A percentile compares a stretch with the other conserved stretches of the same genome.
These are phyloP conservation scores for Nomada fucata DNA, from an alignment of 2,888 invertebrate species.

Conservation along the genomic window DNA sequence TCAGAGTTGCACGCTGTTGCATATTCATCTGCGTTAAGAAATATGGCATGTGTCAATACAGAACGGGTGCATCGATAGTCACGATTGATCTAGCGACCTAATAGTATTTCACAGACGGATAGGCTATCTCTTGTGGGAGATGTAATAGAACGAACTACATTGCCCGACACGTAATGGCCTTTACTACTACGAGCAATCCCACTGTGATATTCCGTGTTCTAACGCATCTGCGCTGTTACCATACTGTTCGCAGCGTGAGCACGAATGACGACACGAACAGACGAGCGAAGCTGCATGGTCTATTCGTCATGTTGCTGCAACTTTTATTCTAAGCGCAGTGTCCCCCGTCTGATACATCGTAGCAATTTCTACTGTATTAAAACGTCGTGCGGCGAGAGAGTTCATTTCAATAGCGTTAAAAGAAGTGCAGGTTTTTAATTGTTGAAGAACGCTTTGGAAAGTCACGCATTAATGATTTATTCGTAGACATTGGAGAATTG, in stretches of 20 bases:
- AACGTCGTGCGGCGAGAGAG: not conserved
- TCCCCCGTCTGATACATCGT: not conserved
- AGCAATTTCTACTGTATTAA: not conserved
- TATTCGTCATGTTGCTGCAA: not conserved
- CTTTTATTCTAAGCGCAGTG: not conserved
- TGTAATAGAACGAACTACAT: slow-evolving; percentile 17
- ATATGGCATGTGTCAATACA: not conserved
- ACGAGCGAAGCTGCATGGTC: not conserved
- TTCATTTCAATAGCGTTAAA: not conserved
- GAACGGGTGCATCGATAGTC: slow-evolving; percentile 7
- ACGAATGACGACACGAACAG: slow-evolving; percentile 2
- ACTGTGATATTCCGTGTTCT: slow-evolving; percentile 14
- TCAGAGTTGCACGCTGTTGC: not conserved
- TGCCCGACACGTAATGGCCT: slow-evolving; percentile 26
- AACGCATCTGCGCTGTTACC: not conserved
- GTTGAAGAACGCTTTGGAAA: no score
- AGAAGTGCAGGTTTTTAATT: not conserved
- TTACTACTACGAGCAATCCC: slow-evolving; percentile 5
- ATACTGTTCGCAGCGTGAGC: not conserved
- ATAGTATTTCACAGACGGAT: slow-evolving; percentile 39
- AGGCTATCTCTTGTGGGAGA: slow-evolving; percentile 16
- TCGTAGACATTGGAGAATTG: no score
- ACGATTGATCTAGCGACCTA: slow-evolving; percentile 19
- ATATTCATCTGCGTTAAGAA: not conserved
- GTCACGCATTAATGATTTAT: no score